phyloP scores from a whole-genome alignment of 2,797 vertebrate species.

The Chanos chanos region DNA sequence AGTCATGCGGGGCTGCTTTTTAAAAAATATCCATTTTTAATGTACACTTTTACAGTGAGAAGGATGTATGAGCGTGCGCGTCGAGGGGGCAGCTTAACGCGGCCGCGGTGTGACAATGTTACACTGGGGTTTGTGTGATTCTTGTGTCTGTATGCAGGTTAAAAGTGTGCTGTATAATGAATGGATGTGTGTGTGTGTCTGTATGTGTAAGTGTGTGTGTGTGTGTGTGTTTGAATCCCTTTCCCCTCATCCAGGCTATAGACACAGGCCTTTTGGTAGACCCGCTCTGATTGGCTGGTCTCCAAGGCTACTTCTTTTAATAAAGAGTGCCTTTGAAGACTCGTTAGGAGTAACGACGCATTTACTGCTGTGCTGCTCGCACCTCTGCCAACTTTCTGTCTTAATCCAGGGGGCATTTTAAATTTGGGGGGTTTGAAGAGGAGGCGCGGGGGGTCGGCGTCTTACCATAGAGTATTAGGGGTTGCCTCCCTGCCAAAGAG shows the following conservation, averaged over 20 bases:
- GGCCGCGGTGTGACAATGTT: background rate
- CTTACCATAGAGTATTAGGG: constrained; percentile 30
- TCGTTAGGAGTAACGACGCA: constrained; percentile 50
- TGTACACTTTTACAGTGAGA: background rate
- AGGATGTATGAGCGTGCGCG: background rate
- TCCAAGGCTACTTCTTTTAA: constrained; percentile 46
- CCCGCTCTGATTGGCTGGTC: constrained; percentile 29
- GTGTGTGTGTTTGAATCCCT: background rate
- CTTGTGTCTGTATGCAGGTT: background rate
- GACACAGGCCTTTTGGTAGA: background rate
- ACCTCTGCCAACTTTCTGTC: constrained; percentile 50
- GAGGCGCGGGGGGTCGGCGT: constrained; percentile 12
- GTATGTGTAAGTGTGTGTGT: constrained; percentile 3
- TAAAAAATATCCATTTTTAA: constrained; percentile 18
- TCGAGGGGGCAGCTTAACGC: background rate
- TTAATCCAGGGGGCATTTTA: constrained; percentile 44
- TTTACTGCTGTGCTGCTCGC: constrained; percentile 36
- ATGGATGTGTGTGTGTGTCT: background rate
- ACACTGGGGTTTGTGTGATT: no score
- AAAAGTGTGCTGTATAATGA: background rate
- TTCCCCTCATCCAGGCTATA: background rate
- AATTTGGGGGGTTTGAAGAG: constrained; percentile 34
- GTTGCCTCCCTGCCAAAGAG: constrained; percentile 38
- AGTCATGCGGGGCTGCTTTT: constrained; percentile 28
- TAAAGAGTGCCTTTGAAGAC: constrained; percentile 51